These are phyloP conservation scores for Patella depressa DNA, from an alignment of 2,888 invertebrate species.

Conservation along the genomic window DNA sequence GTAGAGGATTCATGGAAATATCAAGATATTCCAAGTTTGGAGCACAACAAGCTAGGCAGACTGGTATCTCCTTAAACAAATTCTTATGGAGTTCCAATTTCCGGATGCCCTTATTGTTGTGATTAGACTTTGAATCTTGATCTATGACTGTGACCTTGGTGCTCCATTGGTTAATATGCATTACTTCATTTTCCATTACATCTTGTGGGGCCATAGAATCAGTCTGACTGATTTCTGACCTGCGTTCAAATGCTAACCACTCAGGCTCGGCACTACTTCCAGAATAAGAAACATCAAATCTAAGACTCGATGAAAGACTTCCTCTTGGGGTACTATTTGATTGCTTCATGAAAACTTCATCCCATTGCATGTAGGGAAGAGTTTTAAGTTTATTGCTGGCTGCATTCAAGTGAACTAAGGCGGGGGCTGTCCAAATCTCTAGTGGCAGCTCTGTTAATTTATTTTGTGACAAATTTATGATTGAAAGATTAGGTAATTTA, in stretches of 20 bases:
- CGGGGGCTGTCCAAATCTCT: constrained; percentile 46
- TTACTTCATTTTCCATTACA: constrained; percentile 37
- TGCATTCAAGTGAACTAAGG: constrained; percentile 38
- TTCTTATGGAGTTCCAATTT: constrained; percentile 90
- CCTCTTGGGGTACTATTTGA: not conserved
- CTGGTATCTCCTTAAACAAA: constrained; percentile 88
- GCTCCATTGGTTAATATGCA: constrained; percentile 44
- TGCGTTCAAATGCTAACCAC: not conserved
- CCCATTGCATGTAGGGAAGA: constrained; percentile 31
- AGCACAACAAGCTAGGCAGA: constrained; percentile 90
- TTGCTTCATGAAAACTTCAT: constrained; percentile 12
- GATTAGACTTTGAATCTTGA: constrained; percentile 34
- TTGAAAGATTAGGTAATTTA: constrained; percentile 82
- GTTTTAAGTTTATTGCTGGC: constrained; percentile 29
- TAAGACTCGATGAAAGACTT: not conserved
- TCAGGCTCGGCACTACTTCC: not conserved
- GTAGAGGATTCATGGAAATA: constrained; percentile 87
- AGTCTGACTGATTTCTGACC: not conserved
- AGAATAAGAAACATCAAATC: not conserved
- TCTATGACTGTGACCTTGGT: constrained; percentile 34
- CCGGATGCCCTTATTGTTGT: constrained; percentile 49
- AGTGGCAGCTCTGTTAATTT: constrained; percentile 81
- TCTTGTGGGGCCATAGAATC: constrained; percentile 7
- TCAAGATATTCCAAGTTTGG: constrained; percentile 88
- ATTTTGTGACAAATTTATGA: constrained; percentile 91